Evolutionary conservation across 2,113 vertebrate species (phyloP), one percentile per base, ranked within the genome.

Genomic region (Cephalopholis sonnerati): DNA sequence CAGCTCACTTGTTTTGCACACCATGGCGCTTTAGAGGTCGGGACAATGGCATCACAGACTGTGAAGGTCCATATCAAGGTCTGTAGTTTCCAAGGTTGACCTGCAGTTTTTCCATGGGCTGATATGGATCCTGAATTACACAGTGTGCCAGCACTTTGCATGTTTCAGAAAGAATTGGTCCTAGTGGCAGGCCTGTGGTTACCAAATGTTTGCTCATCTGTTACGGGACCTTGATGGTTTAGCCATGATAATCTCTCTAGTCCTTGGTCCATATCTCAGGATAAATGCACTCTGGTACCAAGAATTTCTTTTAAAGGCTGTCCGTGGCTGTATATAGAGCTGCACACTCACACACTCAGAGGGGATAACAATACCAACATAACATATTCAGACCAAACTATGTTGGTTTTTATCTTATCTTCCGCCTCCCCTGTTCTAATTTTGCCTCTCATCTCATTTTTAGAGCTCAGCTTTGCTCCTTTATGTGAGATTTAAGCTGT

Each of bases 191-290:
- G 65, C 68, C 78, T 44, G 24, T 24, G 44, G 69, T 77, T 81
- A 79, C 82, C 84, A 82, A 85, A 83, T 69, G 83, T 91, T 79
- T 85, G 77, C 61, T 82, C 59, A 20, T 70, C 48, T 77, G 20
- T 87, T 67, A 74, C 41, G 51, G 83, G 80, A 87, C 81, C 84
- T 81, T 77, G 61, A 69, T 83, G 85, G 82, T 82, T 86, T 75
- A 63, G 79, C 72, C 75, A 53, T 63, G 86, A 84, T 87, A 65
- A 88, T 89, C 82, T 87, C 73, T 79, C 44, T 55, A 54, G 81
- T 84, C 84, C 88, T 92, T 87, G 90, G 92, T 93, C 90, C 81
- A 88, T 91, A 94, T 94, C 94, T 95, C 94, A 95, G 95, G 94
- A 95, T 93, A 78, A 89, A 90, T 83, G 90, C 90, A 90, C 92